Conservation (phyloP, 2,888 invertebrate genomes). For the Melinopterus prodromus region DNA sequence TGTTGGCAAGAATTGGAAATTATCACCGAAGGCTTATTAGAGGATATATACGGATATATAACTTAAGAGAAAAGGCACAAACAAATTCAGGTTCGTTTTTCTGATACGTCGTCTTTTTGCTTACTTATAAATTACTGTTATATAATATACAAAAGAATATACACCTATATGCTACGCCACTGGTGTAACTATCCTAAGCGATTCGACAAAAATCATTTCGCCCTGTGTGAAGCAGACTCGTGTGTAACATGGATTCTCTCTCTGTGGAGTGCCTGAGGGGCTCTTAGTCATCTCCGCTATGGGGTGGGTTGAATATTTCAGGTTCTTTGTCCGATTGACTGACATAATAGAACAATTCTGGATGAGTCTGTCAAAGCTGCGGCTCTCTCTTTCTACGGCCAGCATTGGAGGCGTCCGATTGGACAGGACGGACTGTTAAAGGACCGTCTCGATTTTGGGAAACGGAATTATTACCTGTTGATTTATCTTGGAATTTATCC, state of each 20-base stretch:
- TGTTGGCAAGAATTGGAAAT: too few species aligned
- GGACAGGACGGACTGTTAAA: neutral
- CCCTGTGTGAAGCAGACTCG: constrained; percentile 7
- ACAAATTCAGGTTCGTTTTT: too few species aligned
- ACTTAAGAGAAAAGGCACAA: too few species aligned
- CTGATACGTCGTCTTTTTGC: too few species aligned
- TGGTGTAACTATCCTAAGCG: too few species aligned
- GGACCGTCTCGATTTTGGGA: neutral
- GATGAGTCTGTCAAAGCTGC: constrained; percentile 12
- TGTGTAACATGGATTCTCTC: constrained; percentile 22
- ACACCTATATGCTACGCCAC: too few species aligned
- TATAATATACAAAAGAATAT: too few species aligned
- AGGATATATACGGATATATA: too few species aligned
- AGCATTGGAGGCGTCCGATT: neutral
- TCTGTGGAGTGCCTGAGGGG: constrained; percentile 5
- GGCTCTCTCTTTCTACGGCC: neutral
- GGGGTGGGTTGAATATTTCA: constrained; percentile 20
- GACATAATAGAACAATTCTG: constrained; percentile 20
- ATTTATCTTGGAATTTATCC: neutral
- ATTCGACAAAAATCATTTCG: constrained; percentile 5
- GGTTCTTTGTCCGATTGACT: constrained; percentile 17
- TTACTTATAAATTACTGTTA: too few species aligned
- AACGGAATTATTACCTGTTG: neutral
- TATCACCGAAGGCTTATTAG: too few species aligned
- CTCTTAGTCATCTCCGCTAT: constrained; percentile 12